Base-by-base conservation (phyloP, 2,888 invertebrate genomes). In the Eurytoma adleriae region DNA sequence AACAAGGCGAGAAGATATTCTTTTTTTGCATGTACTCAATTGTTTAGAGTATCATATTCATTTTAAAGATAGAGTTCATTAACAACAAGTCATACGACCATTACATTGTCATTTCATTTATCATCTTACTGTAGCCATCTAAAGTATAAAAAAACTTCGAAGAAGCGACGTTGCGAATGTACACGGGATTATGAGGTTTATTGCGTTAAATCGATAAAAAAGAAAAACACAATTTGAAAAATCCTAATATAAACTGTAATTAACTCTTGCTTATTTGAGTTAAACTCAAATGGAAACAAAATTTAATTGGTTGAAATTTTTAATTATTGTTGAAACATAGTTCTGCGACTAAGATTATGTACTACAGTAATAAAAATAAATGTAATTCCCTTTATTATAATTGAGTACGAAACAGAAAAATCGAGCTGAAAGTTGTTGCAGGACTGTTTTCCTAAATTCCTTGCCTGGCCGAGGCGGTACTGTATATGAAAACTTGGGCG, bases 301-400 rank as follows among this genome's bases (percentile, higher is more conserved):
- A 40, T 10, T 40, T 7, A 40, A 40, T 40, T 40, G 24, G 2
- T 24, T 24, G 2, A 24, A 24, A 24, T 24, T 74, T 64, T 62
- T 56, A 74, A 16, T 52, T 64, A 69, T 62, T 70, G 64, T 62
- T 77, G 76, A 52, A 70, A 68, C 68, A 80, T 56, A 73, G 72
- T 76, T 80, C 76, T 80, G 80, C 76, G 67, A 66, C 76, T 68
- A 67, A 75, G 16, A 24, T 66, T 74, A 66, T 61, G 79, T 74
- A 79, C 54, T 66, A 48, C 59, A 64, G 18, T 24, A 52, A 66
- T 69, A 16, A 50, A 69, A 64, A 72, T 27, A 59, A 24, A 30
- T 16, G 14, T 57, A 70, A 10, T 56, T 62, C 52, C 10, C 40
- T 40, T 40, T 40, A 40, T 40, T 40, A 40, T 40, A 40, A 40